Evolutionary conservation across 2,888 invertebrate species (phyloP).

Genomic region (Plebejus melissa): DNA sequence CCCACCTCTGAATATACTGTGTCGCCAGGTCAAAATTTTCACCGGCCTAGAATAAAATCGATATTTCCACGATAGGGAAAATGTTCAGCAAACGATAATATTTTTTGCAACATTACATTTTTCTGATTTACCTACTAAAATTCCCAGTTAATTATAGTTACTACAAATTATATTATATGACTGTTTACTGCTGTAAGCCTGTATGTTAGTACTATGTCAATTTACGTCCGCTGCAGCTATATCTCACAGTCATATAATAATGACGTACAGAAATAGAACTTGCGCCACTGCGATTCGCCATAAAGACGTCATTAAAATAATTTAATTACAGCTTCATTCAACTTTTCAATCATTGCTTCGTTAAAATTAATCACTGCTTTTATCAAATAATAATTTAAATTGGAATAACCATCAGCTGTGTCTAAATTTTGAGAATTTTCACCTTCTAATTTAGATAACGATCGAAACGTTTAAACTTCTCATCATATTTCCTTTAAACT

Average conservation of each 20-base stretch:
- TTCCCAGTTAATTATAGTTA: not conserved
- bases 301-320: conserved; percentile 13
- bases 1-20: too few relatives aligned
- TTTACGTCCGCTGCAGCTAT: not conserved
- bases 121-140: not conserved
- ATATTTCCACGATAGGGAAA: not conserved
- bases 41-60: not conserved
- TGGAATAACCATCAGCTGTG: not conserved
- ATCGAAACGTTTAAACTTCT: not conserved
- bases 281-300: conserved; percentile 22
- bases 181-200: not conserved
- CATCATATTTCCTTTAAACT: not conserved
- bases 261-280: conserved; percentile 22
- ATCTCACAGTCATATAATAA: conserved; percentile 18
- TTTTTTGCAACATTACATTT: not conserved
- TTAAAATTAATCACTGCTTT: not conserved
- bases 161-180: not conserved
- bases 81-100: not conserved
- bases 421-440: not conserved
- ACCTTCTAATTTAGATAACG: not conserved
- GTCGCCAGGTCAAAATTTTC: too few relatives aligned
- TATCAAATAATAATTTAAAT: not conserved
- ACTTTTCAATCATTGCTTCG: not conserved
- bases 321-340: conserved; percentile 2
- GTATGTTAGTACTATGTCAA: not conserved